Evolutionary conservation across 2,888 invertebrate genomes (phyloP).

Genomic region (Meghimatium bilineatum): DNA sequence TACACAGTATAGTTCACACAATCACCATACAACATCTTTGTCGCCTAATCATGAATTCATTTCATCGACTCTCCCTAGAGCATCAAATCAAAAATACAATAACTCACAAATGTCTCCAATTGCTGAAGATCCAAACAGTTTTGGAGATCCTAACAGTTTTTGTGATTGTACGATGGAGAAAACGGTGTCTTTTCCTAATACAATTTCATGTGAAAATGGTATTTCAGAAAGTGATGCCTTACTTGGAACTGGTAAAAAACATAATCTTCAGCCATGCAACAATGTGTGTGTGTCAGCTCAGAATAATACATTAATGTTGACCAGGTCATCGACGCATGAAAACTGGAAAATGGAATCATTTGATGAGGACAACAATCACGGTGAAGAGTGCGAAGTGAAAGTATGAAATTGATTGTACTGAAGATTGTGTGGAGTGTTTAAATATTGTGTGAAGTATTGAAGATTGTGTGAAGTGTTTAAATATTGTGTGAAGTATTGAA

Average conservation of each 20-base stretch:
- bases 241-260: background rate
- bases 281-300: background rate
- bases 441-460: background rate
- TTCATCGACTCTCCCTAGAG: constrained; percentile 19
- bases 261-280: too few relatives aligned
- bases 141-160: too few relatives aligned
- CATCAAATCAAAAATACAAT: background rate
- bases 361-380: background rate
- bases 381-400: background rate
- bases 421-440: background rate
- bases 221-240: constrained; percentile 9
- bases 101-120: constrained; percentile 24
- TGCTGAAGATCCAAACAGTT: constrained; percentile 5
- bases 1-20: background rate
- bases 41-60: background rate
- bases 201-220: background rate
- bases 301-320: background rate
- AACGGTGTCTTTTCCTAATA: constrained; percentile 26
- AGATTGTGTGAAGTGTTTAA: too few relatives aligned
- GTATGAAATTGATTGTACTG: background rate
- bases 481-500: too few relatives aligned
- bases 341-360: background rate
- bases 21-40: background rate
- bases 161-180: background rate
- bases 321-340: background rate